Percentiles rank a stretch among this genome's conserved stretches.
phyloP scores from a whole-genome alignment of 2,113 vertebrate genomes.

The Pteropus alecto region DNA sequence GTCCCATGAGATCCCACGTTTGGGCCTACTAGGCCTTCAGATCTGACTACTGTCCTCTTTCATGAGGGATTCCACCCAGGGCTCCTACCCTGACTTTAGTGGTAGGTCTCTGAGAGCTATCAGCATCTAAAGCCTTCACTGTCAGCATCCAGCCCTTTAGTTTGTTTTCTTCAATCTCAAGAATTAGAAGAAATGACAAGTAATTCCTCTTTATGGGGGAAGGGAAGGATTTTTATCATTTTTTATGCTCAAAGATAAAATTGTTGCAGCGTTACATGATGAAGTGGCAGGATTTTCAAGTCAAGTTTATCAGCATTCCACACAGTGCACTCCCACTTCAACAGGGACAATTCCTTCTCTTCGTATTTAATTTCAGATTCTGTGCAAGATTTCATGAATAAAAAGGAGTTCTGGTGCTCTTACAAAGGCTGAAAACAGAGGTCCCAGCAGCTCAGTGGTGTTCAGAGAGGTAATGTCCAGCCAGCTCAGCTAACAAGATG shows the following conservation, averaged over 20 bases:
- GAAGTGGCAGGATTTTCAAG: neutral
- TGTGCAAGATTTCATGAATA: neutral
- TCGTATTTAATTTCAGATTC: neutral
- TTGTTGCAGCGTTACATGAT: neutral
- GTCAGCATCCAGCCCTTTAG: accelerated
- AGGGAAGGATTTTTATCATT: neutral
- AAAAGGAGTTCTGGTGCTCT: neutral
- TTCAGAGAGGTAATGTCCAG: too few relatives aligned
- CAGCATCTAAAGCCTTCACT: neutral
- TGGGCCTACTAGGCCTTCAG: neutral
- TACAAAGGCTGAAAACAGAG: neutral
- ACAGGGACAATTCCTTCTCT: too few relatives aligned
- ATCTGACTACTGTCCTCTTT: neutral
- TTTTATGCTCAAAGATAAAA: neutral
- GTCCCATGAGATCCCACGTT: accelerated
- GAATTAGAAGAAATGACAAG: neutral
- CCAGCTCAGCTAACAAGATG: neutral
- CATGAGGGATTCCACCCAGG: neutral
- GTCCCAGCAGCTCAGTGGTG: neutral
- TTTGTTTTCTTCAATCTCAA: neutral
- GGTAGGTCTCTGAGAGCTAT: neutral
- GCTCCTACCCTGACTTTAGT: neutral
- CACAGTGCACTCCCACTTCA: neutral
- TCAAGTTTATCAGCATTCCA: neutral
- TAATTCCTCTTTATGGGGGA: neutral